Base-by-base conservation (phyloP, 2,888 invertebrate species). In the Baccha elongata region DNA sequence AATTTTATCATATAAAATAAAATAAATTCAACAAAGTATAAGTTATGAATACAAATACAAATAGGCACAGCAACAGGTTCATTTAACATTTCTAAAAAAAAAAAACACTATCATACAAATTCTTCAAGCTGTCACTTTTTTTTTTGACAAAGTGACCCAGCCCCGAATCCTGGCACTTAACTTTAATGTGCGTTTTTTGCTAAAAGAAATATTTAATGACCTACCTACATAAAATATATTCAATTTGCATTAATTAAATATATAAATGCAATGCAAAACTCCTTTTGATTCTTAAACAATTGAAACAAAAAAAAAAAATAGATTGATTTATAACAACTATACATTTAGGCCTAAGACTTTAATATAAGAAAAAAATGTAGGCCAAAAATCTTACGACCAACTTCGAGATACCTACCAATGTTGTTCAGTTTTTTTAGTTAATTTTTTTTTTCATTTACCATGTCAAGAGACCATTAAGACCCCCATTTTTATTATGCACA, bases 161-260 rank as follows among this genome's bases (percentile, higher is more conserved):
- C 81, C 76, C 75, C 53, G 60, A 53, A 52, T 76, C 72, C 32
- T 26, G 29, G 29, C 50, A 58, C 67, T n/a, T n/a, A 37, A 2
- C 26, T 19, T 11, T 13, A 48, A 13, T 21, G 11, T 35, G 17
- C 50, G 32, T 42, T 60, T 48, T 52, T 52, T 7, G 37, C 44
- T 40, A 65, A 17, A 8, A 17, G 10, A 35, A 53, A 29, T 37
- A 29, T 62, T 67, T 6, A 19, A 35, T 11, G n/a, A 35, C 37
- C n/a, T n/a, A n/a, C n/a, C 17, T 23, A 35, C 11, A 65, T 44
- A 55, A 68, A 67, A 74, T 65, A 53, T 64, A 44, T 71, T 21
- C 65, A 75, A 81, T 74, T 75, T 81, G 75, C 71, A 65, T 60
- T 75, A 81, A 81, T 81, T 81, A 71, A 58, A 64, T 40, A 37